Conservation (phyloP, 2,113 vertebrate species). For the Cololabis saira region DNA sequence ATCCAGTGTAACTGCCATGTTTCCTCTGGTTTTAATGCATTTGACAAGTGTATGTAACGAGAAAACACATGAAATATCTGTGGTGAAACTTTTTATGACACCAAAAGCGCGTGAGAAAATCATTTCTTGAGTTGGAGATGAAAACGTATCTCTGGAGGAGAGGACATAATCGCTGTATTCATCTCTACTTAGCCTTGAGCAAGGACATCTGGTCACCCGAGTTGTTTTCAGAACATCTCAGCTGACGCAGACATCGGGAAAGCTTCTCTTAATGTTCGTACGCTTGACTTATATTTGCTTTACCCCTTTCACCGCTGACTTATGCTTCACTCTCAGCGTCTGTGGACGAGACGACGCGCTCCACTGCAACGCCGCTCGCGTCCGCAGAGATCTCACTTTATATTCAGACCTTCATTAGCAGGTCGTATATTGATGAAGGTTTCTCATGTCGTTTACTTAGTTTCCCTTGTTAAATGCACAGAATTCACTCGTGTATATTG, state of each 20-base stretch:
- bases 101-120: conserved; percentile 54
- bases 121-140: background rate
- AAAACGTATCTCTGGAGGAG: conserved; percentile 28
- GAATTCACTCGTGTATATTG: background rate
- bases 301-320: conserved; percentile 3
- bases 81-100: conserved; percentile 31
- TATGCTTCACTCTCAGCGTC: conserved; percentile 48
- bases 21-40: too few relatives aligned
- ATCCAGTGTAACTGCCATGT: background rate
- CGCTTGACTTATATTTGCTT: conserved; percentile 49
- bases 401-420: background rate
- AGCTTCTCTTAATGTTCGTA: conserved; percentile 29
- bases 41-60: conserved; percentile 5
- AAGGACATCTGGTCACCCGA: conserved; percentile 65
- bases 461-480: conserved; percentile 22
- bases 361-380: background rate
- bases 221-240: conserved; percentile 46
- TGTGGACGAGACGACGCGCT: conserved; percentile 26
- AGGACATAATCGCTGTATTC: conserved; percentile 27
- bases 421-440: conserved; percentile 30
- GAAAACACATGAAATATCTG: conserved; percentile 40
- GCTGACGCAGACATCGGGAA: conserved; percentile 19
- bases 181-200: conserved; percentile 52
- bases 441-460: conserved; percentile 28
- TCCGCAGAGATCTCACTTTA: conserved; percentile 11